These are phyloP conservation scores for Cybosia mesomella DNA, from an alignment of 2,888 invertebrate species.

Conservation along the genomic window DNA sequence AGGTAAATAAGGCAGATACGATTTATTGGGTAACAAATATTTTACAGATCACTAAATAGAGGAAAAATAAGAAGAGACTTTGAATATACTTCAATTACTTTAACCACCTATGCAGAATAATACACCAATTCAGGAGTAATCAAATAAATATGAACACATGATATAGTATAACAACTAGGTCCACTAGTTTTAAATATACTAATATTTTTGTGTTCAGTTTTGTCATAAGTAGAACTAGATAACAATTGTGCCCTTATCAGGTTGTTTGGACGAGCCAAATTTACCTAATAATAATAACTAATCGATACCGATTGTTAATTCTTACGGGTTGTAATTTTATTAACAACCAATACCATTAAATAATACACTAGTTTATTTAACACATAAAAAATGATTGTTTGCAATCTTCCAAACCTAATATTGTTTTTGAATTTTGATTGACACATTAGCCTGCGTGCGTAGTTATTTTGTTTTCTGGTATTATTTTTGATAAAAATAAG, in stretches of 20 bases:
- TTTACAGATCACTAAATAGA: too few relatives aligned
- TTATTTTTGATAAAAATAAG: conserved; percentile 3
- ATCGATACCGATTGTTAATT: not conserved
- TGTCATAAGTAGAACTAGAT: conserved; percentile 2
- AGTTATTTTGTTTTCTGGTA: conserved; percentile 12
- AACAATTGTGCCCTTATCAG: not conserved
- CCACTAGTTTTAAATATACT: not conserved
- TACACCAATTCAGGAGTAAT: not conserved
- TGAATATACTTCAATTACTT: not conserved
- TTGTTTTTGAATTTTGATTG: conserved; percentile 16
- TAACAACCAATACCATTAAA: conserved; percentile 13
- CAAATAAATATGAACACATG: not conserved
- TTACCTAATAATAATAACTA: not conserved
- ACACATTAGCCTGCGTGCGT: conserved; percentile 18
- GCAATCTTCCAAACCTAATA: not conserved
- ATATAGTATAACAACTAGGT: not conserved
- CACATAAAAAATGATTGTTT: not conserved
- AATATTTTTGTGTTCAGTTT: not conserved
- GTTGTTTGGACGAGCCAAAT: not conserved
- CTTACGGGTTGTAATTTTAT: not conserved
- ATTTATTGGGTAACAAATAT: too few relatives aligned
- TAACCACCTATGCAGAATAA: not conserved
- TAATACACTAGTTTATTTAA: not conserved
- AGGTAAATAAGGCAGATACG: not conserved
- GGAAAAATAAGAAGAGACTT: not conserved